Evolutionary conservation across 2,888 invertebrate genomes (phyloP).

Genomic region (Pollenia amentaria): DNA sequence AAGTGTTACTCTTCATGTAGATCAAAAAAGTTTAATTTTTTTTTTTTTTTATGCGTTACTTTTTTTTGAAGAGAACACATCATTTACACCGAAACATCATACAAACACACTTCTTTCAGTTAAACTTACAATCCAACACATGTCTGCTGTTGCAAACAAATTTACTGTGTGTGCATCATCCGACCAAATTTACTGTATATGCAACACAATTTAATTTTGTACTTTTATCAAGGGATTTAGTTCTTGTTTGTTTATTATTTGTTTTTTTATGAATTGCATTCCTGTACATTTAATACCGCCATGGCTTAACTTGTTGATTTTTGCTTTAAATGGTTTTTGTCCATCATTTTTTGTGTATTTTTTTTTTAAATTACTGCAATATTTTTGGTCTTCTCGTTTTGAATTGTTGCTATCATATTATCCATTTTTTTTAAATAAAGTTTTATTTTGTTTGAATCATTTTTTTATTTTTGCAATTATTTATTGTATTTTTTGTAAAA

Average conservation of each 20-base stretch:
- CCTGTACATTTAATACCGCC: slow-evolving; percentile 54
- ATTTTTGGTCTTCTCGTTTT: slow-evolving; percentile 53
- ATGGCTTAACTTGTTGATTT: slow-evolving; percentile 76
- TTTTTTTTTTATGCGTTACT: not conserved
- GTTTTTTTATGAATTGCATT: slow-evolving; percentile 36
- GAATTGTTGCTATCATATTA: slow-evolving; percentile 32
- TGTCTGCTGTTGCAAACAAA: slow-evolving; percentile 1
- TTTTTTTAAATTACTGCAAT: slow-evolving; percentile 61
- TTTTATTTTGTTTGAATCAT: slow-evolving; percentile 43
- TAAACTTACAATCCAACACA: not conserved
- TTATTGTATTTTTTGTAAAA: slow-evolving; percentile 58
- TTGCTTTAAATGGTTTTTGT: slow-evolving; percentile 67
- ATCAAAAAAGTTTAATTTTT: slow-evolving; percentile 55
- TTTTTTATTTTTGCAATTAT: slow-evolving; percentile 63
- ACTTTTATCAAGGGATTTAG: slow-evolving; percentile 64
- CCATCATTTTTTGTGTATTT: slow-evolving; percentile 27
- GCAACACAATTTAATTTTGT: slow-evolving; percentile 73
- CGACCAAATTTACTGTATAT: slow-evolving; percentile 53
- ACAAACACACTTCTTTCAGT: not conserved
- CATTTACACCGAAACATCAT: slow-evolving; percentile 57
- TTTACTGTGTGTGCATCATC: slow-evolving; percentile 37
- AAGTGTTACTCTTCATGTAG: slow-evolving; percentile 46
- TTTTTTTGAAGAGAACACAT: slow-evolving; percentile 37
- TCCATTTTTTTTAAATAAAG: slow-evolving; percentile 31
- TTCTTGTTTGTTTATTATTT: slow-evolving; percentile 30